A percentile compares a stretch with the other conserved stretches of the same genome.
Conservation (phyloP, 2,797 vertebrate genomes). For the Fundulus diaphanus region DNA sequence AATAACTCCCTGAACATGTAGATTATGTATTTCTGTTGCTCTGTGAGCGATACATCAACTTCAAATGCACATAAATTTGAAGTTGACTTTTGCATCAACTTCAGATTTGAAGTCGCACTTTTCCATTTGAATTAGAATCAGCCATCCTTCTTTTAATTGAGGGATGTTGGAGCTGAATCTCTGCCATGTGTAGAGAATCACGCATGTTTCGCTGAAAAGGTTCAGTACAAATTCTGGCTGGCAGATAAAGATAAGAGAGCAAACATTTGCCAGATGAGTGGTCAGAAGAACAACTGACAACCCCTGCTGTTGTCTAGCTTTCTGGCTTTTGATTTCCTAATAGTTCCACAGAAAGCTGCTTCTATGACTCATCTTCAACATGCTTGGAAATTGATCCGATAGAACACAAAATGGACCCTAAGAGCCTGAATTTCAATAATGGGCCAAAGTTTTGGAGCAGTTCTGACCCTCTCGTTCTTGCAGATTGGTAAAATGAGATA, state of each 20-base stretch:
- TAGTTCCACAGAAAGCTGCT: background rate
- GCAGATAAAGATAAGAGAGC: background rate
- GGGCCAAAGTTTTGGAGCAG: background rate
- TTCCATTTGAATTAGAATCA: too few relatives aligned
- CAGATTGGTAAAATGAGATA: constrained; percentile 98
- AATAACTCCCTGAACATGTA: background rate
- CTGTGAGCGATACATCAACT: background rate
- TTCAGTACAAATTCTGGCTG: background rate
- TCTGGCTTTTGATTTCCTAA: background rate
- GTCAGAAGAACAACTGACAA: background rate
- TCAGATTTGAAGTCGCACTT: too few relatives aligned
- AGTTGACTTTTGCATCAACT: too few relatives aligned
- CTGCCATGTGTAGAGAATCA: background rate
- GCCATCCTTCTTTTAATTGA: background rate
- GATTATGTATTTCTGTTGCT: background rate
- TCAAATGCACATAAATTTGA: too few relatives aligned
- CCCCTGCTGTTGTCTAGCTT: background rate
- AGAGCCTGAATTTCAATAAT: background rate
- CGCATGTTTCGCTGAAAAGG: background rate
- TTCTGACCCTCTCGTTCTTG: constrained; percentile 4
- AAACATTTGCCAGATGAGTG: background rate
- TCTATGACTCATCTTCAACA: background rate
- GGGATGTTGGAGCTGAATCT: background rate
- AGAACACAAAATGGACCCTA: background rate
- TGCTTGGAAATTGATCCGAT: background rate